These are phyloP conservation scores for Cyclargus thomasi DNA, from an alignment of 1,140 invertebrate genomes.

Conservation along the genomic window DNA sequence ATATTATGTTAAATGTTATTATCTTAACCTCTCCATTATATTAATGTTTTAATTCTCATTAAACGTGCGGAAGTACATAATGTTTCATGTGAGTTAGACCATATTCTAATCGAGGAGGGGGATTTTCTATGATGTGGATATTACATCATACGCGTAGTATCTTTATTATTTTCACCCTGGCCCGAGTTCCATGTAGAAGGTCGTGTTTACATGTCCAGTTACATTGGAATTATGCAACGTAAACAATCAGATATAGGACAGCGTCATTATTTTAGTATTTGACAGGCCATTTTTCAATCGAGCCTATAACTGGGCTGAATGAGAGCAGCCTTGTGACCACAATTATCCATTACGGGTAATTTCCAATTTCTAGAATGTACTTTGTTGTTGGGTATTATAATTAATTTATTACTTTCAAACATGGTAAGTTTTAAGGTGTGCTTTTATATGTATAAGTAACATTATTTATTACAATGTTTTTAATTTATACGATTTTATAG, in stretches of 20 bases:
- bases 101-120: too few relatives aligned
- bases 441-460: too few relatives aligned
- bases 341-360: neutral
- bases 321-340: constrained; percentile 3
- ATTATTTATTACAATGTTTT: too few relatives aligned
- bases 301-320: constrained; percentile 13
- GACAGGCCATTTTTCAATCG: constrained; percentile 22
- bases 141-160: neutral
- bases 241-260: constrained; percentile 5
- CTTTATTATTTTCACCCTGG: neutral
- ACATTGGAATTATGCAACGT: constrained; percentile 2
- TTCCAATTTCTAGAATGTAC: constrained; percentile 8
- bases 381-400: neutral
- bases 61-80: too few relatives aligned
- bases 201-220: neutral
- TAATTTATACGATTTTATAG: too few relatives aligned
- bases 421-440: too few relatives aligned
- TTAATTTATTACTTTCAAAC: neutral
- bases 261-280: constrained; percentile 18
- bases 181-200: neutral
- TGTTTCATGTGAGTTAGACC: too few relatives aligned
- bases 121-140: too few relatives aligned
- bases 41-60: too few relatives aligned
- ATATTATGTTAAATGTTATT: too few relatives aligned
- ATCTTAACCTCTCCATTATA: too few relatives aligned